Evolutionary conservation across 1,140 invertebrate genomes (phyloP).

Genomic region (Schmidtea mediterranea): DNA sequence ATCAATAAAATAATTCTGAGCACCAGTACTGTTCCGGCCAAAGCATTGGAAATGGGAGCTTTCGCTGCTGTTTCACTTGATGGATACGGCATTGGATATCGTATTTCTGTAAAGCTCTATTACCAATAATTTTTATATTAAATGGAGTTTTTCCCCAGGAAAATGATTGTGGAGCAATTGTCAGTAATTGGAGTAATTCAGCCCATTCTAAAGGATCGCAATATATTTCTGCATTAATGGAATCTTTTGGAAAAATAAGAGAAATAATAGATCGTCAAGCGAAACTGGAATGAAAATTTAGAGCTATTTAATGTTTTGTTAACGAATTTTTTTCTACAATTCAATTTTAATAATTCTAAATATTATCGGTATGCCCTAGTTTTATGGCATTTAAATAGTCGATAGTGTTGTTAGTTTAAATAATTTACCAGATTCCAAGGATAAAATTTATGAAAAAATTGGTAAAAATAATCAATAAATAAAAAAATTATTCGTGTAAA

Average conservation of each 20-base stretch:
- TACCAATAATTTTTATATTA: too few species aligned
- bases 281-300: not conserved
- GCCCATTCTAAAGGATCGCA: not conserved
- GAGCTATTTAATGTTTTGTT: not conserved
- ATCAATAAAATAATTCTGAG: constrained; percentile 3
- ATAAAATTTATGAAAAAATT: too few species aligned
- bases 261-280: not conserved
- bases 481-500: too few species aligned
- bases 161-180: not conserved
- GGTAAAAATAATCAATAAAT: too few species aligned
- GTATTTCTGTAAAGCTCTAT: not conserved
- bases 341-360: too few species aligned
- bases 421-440: too few species aligned
- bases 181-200: not conserved
- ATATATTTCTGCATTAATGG: not conserved
- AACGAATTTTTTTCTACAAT: not conserved
- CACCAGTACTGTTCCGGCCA: not conserved
- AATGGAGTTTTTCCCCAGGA: too few species aligned
- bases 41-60: not conserved
- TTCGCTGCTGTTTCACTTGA: not conserved
- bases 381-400: too few species aligned
- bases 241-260: not conserved
- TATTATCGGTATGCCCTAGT: too few species aligned
- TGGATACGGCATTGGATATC: constrained; percentile 4
- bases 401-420: too few species aligned